These are phyloP conservation scores for Drosophila stalkeri DNA, from an alignment of 2,888 invertebrate genomes.

Conservation along the genomic window DNA sequence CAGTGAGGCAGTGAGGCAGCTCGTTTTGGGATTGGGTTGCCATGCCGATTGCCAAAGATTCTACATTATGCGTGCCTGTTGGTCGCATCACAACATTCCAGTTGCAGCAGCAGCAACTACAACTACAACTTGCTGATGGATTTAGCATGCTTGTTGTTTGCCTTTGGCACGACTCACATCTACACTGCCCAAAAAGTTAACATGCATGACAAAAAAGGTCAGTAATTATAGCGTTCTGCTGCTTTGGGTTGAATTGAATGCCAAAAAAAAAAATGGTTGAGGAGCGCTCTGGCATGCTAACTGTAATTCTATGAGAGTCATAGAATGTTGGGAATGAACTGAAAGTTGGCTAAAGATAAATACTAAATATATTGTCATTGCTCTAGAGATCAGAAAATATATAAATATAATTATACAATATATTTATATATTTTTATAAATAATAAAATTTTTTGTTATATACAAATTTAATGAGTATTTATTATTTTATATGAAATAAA, in stretches of 20 bases:
- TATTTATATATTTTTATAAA: no score
- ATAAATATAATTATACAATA: no score
- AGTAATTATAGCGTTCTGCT: background rate
- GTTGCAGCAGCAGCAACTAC: background rate
- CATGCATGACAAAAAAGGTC: background rate
- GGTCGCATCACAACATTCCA: slow-evolving; percentile 27
- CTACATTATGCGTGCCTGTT: slow-evolving; percentile 42
- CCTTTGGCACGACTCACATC: slow-evolving; percentile 7
- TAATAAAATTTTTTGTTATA: no score
- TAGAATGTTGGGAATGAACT: background rate
- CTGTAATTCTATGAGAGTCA: background rate
- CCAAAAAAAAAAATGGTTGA: background rate
- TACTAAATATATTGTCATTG: no score
- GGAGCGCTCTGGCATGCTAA: background rate
- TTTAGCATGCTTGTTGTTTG: slow-evolving; percentile 25
- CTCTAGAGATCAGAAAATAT: no score
- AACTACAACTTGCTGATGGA: slow-evolving; percentile 14
- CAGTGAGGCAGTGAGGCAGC: slow-evolving; percentile 5
- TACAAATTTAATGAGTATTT: no score
- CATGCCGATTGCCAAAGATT: slow-evolving; percentile 47
- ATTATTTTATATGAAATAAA: no score
- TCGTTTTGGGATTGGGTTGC: slow-evolving; percentile 21
- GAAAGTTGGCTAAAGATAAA: no score
- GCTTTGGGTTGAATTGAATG: background rate
- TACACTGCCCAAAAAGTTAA: slow-evolving; percentile 31